Conservation (phyloP, 1,140 invertebrate genomes). For the Heliconius eleuchia region DNA sequence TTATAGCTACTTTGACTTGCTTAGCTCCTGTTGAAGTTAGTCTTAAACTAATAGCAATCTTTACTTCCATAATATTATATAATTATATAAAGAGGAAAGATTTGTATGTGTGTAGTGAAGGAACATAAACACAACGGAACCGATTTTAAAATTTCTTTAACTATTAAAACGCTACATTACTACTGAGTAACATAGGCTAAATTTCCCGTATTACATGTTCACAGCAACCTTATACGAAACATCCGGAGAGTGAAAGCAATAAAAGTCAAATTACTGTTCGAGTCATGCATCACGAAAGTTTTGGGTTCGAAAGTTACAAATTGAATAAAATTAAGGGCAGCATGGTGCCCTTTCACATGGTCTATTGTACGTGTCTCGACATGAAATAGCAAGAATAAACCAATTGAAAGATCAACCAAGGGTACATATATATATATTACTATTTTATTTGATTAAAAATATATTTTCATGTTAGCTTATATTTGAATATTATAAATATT, state of each 20-base stretch:
- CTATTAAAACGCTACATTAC: too few relatives aligned
- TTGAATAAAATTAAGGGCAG: slow-evolving; percentile 74
- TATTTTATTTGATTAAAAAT: not conserved
- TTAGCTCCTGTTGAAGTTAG: not conserved
- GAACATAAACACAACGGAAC: too few relatives aligned
- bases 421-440: not conserved
- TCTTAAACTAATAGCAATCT: not conserved
- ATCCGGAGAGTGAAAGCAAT: slow-evolving; percentile 65
- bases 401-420: not conserved
- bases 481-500: too few relatives aligned
- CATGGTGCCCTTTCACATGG: slow-evolving; percentile 39
- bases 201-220: slow-evolving; percentile 1
- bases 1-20: not conserved
- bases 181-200: too few relatives aligned
- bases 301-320: slow-evolving; percentile 74
- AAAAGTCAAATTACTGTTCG: slow-evolving; percentile 75
- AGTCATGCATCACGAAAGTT: slow-evolving; percentile 74
- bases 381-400: slow-evolving; percentile 26
- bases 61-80: too few relatives aligned
- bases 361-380: slow-evolving; percentile 29
- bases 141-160: too few relatives aligned
- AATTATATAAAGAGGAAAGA: too few relatives aligned
- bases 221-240: slow-evolving; percentile 48
- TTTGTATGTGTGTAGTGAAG: too few relatives aligned
- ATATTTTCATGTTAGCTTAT: too few relatives aligned